phyloP scores from a whole-genome alignment of 2,888 invertebrate species.

The Callimorpha dominula region DNA sequence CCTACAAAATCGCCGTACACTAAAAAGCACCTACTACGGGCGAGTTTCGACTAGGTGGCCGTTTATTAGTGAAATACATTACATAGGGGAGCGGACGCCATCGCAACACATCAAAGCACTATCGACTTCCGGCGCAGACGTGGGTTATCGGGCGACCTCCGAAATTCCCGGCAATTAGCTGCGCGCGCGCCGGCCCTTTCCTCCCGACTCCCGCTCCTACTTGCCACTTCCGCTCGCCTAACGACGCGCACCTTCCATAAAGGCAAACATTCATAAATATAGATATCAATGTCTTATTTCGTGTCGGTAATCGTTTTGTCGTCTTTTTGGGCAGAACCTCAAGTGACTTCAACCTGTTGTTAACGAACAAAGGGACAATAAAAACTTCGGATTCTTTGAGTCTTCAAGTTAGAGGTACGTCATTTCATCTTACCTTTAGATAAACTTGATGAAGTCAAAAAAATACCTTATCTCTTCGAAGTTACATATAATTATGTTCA shows the following conservation, averaged over 20 bases:
- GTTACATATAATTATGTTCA: slow-evolving; percentile 2
- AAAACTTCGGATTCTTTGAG: neutral
- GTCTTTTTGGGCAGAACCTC: slow-evolving; percentile 16
- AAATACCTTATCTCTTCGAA: neutral
- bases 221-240: slow-evolving; percentile 63
- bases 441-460: neutral
- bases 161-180: slow-evolving; percentile 82
- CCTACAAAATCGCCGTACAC: slow-evolving; percentile 13
- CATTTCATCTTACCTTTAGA: neutral
- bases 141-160: slow-evolving; percentile 84
- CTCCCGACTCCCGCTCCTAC: slow-evolving; percentile 66
- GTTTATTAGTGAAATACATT: slow-evolving; percentile 54
- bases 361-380: neutral
- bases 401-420: neutral
- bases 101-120: slow-evolving; percentile 81
- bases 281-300: slow-evolving; percentile 43
- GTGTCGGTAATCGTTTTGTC: slow-evolving; percentile 23
- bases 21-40: slow-evolving; percentile 2
- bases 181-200: slow-evolving; percentile 68
- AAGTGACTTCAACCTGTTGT: slow-evolving; percentile 17
- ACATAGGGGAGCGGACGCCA: slow-evolving; percentile 71
- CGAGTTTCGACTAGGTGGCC: slow-evolving; percentile 33
- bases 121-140: slow-evolving; percentile 82
- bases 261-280: slow-evolving; percentile 45
- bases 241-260: slow-evolving; percentile 61